A percentile compares a stretch with the other conserved stretches of the same genome.
Evolutionary conservation across 2,888 invertebrate species (phyloP).

Genomic region (Dryocosmus kuriphilus): DNA sequence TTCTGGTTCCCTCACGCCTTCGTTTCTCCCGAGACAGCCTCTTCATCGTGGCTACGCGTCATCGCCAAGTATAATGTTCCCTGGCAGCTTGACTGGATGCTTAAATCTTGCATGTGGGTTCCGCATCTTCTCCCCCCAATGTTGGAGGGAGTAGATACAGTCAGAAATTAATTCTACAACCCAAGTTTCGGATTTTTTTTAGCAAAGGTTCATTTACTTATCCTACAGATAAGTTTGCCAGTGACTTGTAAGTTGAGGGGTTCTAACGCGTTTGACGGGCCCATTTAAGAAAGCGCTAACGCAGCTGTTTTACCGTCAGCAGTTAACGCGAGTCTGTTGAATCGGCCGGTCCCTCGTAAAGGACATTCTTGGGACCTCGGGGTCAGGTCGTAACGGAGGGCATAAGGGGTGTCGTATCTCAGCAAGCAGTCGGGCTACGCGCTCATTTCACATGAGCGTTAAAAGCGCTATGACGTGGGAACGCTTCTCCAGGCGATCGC

Average conservation of each 20-base stretch:
- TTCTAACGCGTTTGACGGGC: slow-evolving; percentile 33
- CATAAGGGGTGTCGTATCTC: slow-evolving; percentile 25
- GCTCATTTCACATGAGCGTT: slow-evolving; percentile 52
- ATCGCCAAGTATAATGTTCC: slow-evolving; percentile 75
- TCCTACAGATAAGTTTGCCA: slow-evolving; percentile 10
- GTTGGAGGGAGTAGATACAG: slow-evolving; percentile 27
- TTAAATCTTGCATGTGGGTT: slow-evolving; percentile 58
- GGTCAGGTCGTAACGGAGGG: slow-evolving; percentile 14
- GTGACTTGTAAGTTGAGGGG: neutral
- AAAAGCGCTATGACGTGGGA: slow-evolving; percentile 55
- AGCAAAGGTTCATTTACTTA: neutral
- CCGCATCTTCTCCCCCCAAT: neutral
- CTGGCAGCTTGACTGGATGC: slow-evolving; percentile 62
- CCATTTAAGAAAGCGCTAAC: slow-evolving; percentile 30
- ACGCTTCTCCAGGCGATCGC: slow-evolving; percentile 49
- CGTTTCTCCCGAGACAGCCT: slow-evolving; percentile 61
- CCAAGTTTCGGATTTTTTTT: too few relatives aligned
- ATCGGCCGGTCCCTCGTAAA: slow-evolving; percentile 34
- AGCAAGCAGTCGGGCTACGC: slow-evolving; percentile 47
- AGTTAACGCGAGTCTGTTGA: slow-evolving; percentile 25
- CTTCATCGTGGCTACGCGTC: slow-evolving; percentile 70
- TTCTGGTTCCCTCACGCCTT: slow-evolving; percentile 50
- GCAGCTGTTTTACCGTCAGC: slow-evolving; percentile 34
- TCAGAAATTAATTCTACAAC: slow-evolving; percentile 1
- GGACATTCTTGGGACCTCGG: slow-evolving; percentile 38